Evolutionary conservation across 2,113 vertebrate genomes (phyloP), one percentile per base, ranked within the genome.

Genomic region (Crotalus tigris): DNA sequence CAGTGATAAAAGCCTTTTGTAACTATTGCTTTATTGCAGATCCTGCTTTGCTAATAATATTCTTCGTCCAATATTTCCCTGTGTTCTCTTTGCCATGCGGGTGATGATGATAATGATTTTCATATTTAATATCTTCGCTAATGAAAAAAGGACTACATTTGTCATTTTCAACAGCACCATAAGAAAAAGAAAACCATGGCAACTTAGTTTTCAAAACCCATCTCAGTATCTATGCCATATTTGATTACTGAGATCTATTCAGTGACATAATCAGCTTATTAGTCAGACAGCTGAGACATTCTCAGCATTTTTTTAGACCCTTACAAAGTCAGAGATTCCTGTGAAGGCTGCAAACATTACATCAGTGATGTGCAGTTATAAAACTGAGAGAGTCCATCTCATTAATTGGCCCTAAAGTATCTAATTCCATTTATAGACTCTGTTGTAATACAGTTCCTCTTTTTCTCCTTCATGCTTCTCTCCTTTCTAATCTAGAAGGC

Each of bases 241-340:
- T 51, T 0, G 3, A 89, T 94, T 95, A 94, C 92, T 95, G 92
- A 44, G 91, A 94, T 93, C 89, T 93, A 81, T 91, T 81, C 90
- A 94, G 94, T 85, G 93, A 92, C 95, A 94, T 81, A 94, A 0
- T 4, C 69, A 4, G 19, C 93, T 85, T 85, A 95, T 96, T 96
- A 95, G 87, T 61, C 93, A 95, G 90, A 97, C 75, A 23, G 92
- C 69, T 88, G 93, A 94, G 88, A 91, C 92, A 75, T 61, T 57
- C 1, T 8, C 6, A 96, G 59, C 0, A 90, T 49, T 91, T 44
- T 51, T 81, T 94, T 64, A 94, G 4, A 55, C 26, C 4, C 92
- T 93, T 6, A 85, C 9, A 89, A 95, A 93, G 53, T 6, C 3
- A 59, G 5, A 4, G 3, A n/a, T 90, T 4, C 1, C 19, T 8